Evolutionary conservation across 2,888 invertebrate species (phyloP).

Genomic region (Fragum fragum): DNA sequence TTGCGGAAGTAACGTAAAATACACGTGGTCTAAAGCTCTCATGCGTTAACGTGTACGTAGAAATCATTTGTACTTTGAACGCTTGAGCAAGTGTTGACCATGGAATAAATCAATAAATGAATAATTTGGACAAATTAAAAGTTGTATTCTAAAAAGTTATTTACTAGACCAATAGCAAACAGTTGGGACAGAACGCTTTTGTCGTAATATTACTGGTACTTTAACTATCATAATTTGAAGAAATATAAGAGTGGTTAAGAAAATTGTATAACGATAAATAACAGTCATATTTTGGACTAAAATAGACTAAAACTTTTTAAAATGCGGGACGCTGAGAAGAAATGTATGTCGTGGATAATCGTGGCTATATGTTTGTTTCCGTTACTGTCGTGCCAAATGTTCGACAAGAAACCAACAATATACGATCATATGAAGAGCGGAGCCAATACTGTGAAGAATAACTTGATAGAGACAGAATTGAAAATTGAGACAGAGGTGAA

Average conservation of each 20-base stretch:
- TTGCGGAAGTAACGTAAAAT: constrained; percentile 18
- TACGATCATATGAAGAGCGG: constrained; percentile 68
- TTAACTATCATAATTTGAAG: too few species aligned
- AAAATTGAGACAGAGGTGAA: constrained; percentile 58
- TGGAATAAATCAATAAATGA: background rate
- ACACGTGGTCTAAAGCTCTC: background rate
- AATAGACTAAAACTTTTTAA: too few species aligned
- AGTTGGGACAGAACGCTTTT: too few species aligned
- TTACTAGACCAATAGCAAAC: too few species aligned
- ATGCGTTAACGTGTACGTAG: background rate
- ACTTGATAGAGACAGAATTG: constrained; percentile 60
- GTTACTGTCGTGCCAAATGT: constrained; percentile 60
- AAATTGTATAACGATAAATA: too few species aligned
- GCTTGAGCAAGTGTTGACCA: background rate
- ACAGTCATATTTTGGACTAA: too few species aligned
- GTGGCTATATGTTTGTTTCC: constrained; percentile 4
- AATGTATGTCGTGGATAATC: constrained; percentile 36
- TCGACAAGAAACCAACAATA: constrained; percentile 61
- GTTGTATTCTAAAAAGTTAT: too few species aligned
- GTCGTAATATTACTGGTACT: too few species aligned
- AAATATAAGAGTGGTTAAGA: too few species aligned
- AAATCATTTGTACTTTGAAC: background rate
- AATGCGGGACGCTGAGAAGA: constrained; percentile 48
- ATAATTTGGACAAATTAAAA: too few species aligned
- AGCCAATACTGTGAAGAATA: constrained; percentile 58